phyloP scores from a whole-genome alignment of 2,888 invertebrate species.

The Pantelozetes paolii region DNA sequence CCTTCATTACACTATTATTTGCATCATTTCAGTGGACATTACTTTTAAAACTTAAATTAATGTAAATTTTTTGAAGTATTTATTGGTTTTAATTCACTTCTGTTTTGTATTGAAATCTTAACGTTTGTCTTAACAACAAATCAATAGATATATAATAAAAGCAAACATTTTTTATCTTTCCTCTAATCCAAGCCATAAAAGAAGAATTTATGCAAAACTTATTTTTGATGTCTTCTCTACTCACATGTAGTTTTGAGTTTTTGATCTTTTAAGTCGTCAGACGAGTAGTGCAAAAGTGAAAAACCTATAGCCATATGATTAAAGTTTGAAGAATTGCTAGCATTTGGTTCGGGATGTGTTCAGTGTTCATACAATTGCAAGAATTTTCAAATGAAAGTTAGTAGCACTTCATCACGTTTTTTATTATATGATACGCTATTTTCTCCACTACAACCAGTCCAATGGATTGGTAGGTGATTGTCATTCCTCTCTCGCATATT shows the following conservation, averaged over 20 bases:
- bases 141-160: too few species aligned
- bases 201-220: too few species aligned
- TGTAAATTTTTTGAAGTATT: too few species aligned
- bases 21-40: too few species aligned
- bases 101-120: too few species aligned
- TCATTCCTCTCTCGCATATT: slow-evolving; percentile 18
- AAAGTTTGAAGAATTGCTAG: slow-evolving; percentile 10
- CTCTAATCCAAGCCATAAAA: too few species aligned
- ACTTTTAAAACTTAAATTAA: too few species aligned
- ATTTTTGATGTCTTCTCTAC: not conserved
- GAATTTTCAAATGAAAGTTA: slow-evolving; percentile 23
- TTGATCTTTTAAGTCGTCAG: slow-evolving; percentile 8
- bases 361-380: too few species aligned
- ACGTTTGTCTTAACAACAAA: too few species aligned
- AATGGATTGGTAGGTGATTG: slow-evolving; percentile 12
- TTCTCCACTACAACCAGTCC: not conserved
- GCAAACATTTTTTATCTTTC: too few species aligned
- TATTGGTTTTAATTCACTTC: too few species aligned
- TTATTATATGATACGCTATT: slow-evolving; percentile 8
- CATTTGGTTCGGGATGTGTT: not conserved
- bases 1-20: too few species aligned
- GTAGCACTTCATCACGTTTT: slow-evolving; percentile 23
- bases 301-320: slow-evolving; percentile 20
- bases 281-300: slow-evolving; percentile 10
- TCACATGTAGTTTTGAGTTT: not conserved